Evolutionary conservation across 2,888 invertebrate genomes (phyloP).

Genomic region (Lampropteryx suffumata): DNA sequence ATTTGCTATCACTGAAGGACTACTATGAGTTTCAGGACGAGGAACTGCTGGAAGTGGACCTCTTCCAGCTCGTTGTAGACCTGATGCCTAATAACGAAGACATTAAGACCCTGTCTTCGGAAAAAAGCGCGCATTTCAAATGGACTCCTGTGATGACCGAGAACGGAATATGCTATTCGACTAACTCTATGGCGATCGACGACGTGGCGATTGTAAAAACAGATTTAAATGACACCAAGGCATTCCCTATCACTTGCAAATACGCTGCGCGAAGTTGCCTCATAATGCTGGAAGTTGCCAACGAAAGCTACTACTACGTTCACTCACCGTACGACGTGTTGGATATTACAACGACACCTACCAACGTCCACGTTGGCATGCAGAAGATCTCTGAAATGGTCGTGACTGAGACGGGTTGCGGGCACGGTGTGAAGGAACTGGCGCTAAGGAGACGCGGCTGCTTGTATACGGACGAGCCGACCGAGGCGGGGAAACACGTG

Average conservation of each 20-base stretch:
- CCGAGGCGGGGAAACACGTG: neutral
- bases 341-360: slow-evolving; percentile 62
- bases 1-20: slow-evolving; percentile 57
- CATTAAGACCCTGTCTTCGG: slow-evolving; percentile 74
- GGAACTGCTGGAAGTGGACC: slow-evolving; percentile 55
- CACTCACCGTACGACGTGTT: slow-evolving; percentile 84
- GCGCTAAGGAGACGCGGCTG: slow-evolving; percentile 75
- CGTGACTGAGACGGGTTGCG: slow-evolving; percentile 74
- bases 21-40: slow-evolving; percentile 61
- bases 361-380: slow-evolving; percentile 51
- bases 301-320: slow-evolving; percentile 45
- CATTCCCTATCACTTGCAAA: slow-evolving; percentile 56
- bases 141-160: slow-evolving; percentile 85
- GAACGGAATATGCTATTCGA: slow-evolving; percentile 84
- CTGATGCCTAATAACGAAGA: slow-evolving; percentile 69
- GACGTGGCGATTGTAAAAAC: slow-evolving; percentile 63
- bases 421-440: slow-evolving; percentile 68
- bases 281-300: slow-evolving; percentile 52
- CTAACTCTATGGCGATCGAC: slow-evolving; percentile 82
- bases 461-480: slow-evolving; percentile 59
- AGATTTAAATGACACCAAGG: slow-evolving; percentile 42
- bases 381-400: slow-evolving; percentile 65
- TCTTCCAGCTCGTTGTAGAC: slow-evolving; percentile 66
- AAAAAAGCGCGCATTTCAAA: slow-evolving; percentile 41
- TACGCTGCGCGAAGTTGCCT: slow-evolving; percentile 60